A percentile compares a stretch with the other conserved stretches of the same genome.
These are phyloP conservation scores for Bombus pascuorum DNA, from an alignment of 1,140 invertebrate species.

Conservation along the genomic window DNA sequence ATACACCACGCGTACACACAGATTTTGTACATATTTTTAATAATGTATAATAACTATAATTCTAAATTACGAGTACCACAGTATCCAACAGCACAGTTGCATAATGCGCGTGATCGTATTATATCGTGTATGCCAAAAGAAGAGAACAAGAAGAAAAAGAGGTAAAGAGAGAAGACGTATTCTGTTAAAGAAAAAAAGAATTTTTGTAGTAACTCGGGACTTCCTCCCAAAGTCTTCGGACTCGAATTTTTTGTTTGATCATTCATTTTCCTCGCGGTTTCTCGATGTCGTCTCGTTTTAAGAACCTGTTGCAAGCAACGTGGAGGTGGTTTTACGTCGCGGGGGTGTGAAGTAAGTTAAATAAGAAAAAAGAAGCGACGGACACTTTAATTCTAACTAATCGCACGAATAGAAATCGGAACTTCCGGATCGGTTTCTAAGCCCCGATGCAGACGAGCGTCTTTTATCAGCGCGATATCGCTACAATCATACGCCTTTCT, in stretches of 20 bases:
- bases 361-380: neutral
- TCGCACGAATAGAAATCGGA: conserved; percentile 4
- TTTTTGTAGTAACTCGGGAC: conserved; percentile 17
- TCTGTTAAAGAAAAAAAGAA: neutral
- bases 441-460: no score
- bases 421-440: neutral
- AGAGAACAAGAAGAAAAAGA: neutral
- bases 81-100: neutral
- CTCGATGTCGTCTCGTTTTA: conserved; percentile 36
- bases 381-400: neutral
- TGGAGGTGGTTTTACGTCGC: conserved; percentile 1
- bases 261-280: conserved; percentile 45
- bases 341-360: neutral
- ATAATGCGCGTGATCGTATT: neutral
- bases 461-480: no score
- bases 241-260: conserved; percentile 9
- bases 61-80: conserved; percentile 10
- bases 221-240: conserved; percentile 7
- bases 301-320: neutral
- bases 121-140: conserved; percentile 9
- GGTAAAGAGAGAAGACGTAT: neutral
- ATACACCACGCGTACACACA: conserved; percentile 4
- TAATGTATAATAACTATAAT: conserved; percentile 38
- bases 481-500: no score
- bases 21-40: conserved; percentile 56